Conservation (phyloP, 2,888 invertebrate species). For the Neoascia interrupta region DNA sequence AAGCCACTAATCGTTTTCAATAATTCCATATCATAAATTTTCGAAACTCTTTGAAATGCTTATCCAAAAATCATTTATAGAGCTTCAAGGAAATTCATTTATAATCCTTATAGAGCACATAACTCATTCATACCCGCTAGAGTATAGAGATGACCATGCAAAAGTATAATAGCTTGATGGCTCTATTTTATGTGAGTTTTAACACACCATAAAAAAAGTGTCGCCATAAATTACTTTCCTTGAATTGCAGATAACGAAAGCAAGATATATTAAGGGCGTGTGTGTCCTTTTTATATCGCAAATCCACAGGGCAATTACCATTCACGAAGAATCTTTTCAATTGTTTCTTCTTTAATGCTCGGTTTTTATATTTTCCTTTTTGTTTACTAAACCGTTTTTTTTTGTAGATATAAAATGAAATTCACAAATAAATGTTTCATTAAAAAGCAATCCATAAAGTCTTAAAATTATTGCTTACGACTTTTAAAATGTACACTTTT, state of each 20-base stretch:
- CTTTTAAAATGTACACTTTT: conserved; percentile 20
- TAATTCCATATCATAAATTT: conserved; percentile 29
- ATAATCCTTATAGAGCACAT: conserved; percentile 39
- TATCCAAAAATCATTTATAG: no score
- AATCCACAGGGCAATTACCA: conserved; percentile 25
- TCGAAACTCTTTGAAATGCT: conserved; percentile 8
- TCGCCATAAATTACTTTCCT: conserved; percentile 35
- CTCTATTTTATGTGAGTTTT: conserved; percentile 48
- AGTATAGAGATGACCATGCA: conserved; percentile 9
- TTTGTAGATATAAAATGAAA: no score
- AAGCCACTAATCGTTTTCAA: conserved; percentile 24
- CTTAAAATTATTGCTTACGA: no score
- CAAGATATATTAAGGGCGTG: conserved; percentile 13
- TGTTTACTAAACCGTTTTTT: no score
- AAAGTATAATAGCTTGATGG: conserved; percentile 25
- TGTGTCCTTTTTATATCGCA: conserved; percentile 6
- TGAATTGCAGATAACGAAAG: conserved; percentile 29
- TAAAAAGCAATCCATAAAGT: no score
- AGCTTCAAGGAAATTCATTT: conserved; percentile 29
- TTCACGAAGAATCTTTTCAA: no score
- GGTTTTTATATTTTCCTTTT: no score
- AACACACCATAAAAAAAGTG: conserved; percentile 47
- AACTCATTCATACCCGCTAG: conserved; percentile 6
- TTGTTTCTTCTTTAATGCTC: no score
- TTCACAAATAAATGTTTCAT: no score